Percentiles rank a stretch among this genome's conserved stretches.
phyloP scores from a whole-genome alignment of 2,113 vertebrate genomes.

The Salvelinus alpinus region DNA sequence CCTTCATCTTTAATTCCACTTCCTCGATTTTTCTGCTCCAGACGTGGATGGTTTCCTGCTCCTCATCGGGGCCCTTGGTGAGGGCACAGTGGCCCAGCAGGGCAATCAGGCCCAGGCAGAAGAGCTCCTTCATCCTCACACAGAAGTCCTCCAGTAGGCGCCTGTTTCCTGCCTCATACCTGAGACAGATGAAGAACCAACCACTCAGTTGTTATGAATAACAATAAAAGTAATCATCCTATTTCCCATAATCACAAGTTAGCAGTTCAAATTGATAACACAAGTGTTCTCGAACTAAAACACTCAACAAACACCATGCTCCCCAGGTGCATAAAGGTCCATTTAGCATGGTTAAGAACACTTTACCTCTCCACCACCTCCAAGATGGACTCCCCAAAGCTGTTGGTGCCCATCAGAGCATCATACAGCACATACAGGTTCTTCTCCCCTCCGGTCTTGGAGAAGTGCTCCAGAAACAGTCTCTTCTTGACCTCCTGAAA shows the following conservation, averaged over 20 bases:
- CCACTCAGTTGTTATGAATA: not conserved
- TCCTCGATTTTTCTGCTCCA: conserved; percentile 72
- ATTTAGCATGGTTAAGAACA: not conserved
- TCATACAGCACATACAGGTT: conserved; percentile 73
- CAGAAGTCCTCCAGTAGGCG: conserved; percentile 77
- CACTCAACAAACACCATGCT: too few relatives aligned
- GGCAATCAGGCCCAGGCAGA: conserved; percentile 76
- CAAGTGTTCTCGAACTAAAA: too few relatives aligned
- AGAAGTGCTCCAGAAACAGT: conserved; percentile 74
- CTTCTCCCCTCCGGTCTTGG: conserved; percentile 72
- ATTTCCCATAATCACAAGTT: not conserved
- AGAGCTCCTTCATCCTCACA: conserved; percentile 75
- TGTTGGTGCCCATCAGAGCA: conserved; percentile 71
- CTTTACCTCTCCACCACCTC: conserved; percentile 67
- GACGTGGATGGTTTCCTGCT: conserved; percentile 66
- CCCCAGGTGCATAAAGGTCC: not conserved
- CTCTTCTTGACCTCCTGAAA: conserved; percentile 72
- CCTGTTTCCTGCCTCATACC: conserved; percentile 69
- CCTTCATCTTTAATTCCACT: conserved; percentile 75
- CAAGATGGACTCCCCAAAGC: conserved; percentile 70
- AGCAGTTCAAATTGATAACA: too few relatives aligned
- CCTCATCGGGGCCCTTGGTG: conserved; percentile 59
- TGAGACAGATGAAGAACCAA: conserved; percentile 22
- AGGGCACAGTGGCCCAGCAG: conserved; percentile 71
- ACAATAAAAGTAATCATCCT: not conserved